Evolutionary conservation across 2,888 invertebrate genomes (phyloP).

Genomic region (Aquatica leii): DNA sequence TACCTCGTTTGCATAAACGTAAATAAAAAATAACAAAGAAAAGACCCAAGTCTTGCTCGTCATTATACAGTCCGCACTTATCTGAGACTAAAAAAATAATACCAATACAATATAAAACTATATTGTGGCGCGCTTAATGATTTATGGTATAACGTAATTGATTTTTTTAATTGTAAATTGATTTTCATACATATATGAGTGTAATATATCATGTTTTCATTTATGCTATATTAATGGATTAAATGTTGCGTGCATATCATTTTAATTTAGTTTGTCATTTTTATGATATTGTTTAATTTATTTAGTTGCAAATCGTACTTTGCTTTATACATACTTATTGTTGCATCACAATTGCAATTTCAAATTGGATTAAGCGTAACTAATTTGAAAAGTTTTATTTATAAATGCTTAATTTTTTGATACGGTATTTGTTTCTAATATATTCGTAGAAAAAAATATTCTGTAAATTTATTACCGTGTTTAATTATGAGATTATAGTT

Average conservation of each 20-base stretch:
- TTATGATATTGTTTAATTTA: conserved; percentile 4
- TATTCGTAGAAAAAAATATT: too few species aligned
- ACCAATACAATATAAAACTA: not conserved
- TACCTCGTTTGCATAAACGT: not conserved
- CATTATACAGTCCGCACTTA: not conserved
- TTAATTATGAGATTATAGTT: too few species aligned
- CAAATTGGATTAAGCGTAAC: not conserved
- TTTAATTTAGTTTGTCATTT: too few species aligned
- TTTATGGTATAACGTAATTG: not conserved
- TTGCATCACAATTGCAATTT: not conserved
- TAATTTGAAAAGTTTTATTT: not conserved
- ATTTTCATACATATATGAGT: not conserved
- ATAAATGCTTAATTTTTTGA: not conserved
- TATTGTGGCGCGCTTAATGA: not conserved
- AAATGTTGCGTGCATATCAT: too few species aligned
- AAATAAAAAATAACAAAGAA: not conserved
- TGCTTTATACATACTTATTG: not conserved
- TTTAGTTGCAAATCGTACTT: not conserved
- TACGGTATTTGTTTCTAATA: too few species aligned
- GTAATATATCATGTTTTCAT: not conserved
- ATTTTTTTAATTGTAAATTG: conserved; percentile 1
- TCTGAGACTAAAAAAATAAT: not conserved
- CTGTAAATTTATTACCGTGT: too few species aligned
- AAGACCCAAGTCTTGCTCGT: not conserved
- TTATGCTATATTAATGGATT: not conserved